Percentiles rank a stretch among this genome's conserved stretches.
Evolutionary conservation across 2,888 invertebrate species (phyloP).

Genomic region (Chrysolina oricalcia): DNA sequence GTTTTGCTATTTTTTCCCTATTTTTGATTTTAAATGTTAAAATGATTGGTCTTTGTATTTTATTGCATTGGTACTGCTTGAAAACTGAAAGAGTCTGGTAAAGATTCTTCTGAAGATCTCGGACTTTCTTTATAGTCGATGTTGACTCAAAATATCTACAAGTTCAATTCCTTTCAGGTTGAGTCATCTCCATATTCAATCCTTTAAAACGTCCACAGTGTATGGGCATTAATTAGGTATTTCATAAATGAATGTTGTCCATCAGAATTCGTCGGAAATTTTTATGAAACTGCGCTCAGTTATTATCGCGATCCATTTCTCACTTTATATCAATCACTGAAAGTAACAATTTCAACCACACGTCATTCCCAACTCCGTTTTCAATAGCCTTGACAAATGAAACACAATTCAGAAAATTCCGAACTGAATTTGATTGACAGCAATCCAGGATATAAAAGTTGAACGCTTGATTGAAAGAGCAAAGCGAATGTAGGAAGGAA

Average conservation of each 20-base stretch:
- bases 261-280: neutral
- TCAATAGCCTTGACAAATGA: neutral
- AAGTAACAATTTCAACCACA: neutral
- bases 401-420: neutral
- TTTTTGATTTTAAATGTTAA: too few species aligned
- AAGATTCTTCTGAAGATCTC: too few species aligned
- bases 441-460: conserved; percentile 18
- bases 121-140: too few species aligned
- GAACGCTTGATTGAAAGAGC: conserved; percentile 36
- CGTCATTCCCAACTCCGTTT: neutral
- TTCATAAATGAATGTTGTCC: neutral
- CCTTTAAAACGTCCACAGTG: neutral
- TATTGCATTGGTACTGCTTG: too few species aligned
- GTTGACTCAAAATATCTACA: too few species aligned
- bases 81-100: too few species aligned
- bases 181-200: neutral
- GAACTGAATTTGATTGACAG: conserved; percentile 25
- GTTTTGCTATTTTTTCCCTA: too few species aligned
- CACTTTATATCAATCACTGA: neutral
- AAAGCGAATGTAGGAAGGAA: conserved; percentile 38
- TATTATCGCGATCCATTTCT: neutral
- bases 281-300: too few species aligned
- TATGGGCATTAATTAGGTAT: neutral
- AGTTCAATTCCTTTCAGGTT: neutral
- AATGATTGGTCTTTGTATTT: too few species aligned